Conservation (phyloP, 2,113 vertebrate genomes). For the Myiagra hebetior region DNA sequence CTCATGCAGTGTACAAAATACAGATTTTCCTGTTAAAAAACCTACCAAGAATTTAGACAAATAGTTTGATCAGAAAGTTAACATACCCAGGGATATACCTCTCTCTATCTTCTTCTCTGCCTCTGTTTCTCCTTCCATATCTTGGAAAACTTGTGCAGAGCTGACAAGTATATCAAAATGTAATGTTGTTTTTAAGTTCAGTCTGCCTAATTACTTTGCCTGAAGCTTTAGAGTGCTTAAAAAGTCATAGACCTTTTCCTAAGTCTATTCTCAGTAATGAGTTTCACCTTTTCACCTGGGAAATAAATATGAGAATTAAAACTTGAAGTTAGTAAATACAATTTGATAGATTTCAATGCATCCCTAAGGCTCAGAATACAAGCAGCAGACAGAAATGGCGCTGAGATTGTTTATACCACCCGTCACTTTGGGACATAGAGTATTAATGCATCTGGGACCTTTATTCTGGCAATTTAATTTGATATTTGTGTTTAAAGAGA, state of each 20-base stretch:
- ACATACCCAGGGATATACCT: not conserved
- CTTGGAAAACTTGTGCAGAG: not conserved
- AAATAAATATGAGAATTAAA: not conserved
- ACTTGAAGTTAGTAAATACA: not conserved
- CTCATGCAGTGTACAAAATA: not conserved
- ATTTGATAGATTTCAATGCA: not conserved
- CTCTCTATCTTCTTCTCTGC: not conserved
- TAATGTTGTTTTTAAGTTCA: not conserved
- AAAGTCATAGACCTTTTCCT: not conserved
- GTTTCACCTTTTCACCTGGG: not conserved
- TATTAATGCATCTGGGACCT: not conserved
- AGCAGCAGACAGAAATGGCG: fast-evolving
- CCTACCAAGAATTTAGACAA: not conserved
- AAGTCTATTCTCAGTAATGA: not conserved
- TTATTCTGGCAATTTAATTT: not conserved
- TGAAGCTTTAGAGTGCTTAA: not conserved
- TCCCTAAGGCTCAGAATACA: not conserved
- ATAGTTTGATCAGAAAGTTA: not conserved
- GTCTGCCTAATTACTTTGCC: not conserved
- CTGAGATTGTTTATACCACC: not conserved
- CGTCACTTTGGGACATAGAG: not conserved
- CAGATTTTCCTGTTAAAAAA: not conserved
- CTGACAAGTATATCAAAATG: not conserved
- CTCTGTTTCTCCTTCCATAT: not conserved
- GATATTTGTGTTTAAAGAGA: not conserved